These are phyloP conservation scores for Hirtodrosophila histrioides DNA, from an alignment of 2,888 invertebrate species.

Conservation along the genomic window DNA sequence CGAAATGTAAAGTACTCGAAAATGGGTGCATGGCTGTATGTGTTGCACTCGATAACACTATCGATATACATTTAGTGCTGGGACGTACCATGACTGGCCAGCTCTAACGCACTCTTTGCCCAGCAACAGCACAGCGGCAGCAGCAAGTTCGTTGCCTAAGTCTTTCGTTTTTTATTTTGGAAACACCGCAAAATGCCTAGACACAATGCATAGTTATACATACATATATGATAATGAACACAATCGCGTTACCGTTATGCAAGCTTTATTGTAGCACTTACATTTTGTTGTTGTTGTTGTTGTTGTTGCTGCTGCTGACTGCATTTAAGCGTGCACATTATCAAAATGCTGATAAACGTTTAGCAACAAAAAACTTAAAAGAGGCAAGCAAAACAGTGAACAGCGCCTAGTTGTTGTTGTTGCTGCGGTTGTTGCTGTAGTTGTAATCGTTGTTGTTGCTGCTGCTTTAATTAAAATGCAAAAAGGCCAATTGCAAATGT, in stretches of 20 bases:
- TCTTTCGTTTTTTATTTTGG: slow-evolving; percentile 63
- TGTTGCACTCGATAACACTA: no score
- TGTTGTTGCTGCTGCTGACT: slow-evolving; percentile 31
- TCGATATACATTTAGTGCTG: no score
- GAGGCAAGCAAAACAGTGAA: slow-evolving; percentile 6
- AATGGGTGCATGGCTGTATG: no score
- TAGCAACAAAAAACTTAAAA: slow-evolving; percentile 43
- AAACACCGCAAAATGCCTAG: slow-evolving; percentile 41
- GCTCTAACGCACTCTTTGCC: no score
- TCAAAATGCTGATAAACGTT: slow-evolving; percentile 83
- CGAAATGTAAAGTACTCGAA: no score
- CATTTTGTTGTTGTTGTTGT: slow-evolving; percentile 19
- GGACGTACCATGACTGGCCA: no score
- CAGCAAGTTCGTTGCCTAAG: slow-evolving; percentile 74
- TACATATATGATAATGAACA: slow-evolving; percentile 46
- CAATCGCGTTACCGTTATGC: slow-evolving; percentile 69
- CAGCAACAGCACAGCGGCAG: background rate
- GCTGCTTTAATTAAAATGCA: slow-evolving; percentile 78
- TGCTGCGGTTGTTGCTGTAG: slow-evolving; percentile 6
- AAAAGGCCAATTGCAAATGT: slow-evolving; percentile 79
- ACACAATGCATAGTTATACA: slow-evolving; percentile 46
- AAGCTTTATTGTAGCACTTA: slow-evolving; percentile 54
- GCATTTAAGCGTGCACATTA: slow-evolving; percentile 76
- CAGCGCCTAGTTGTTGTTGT: slow-evolving; percentile 1
- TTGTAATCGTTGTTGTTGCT: slow-evolving; percentile 22